phyloP scores from a whole-genome alignment of 2,113 vertebrate species.

The Oncorhynchus clarkii region DNA sequence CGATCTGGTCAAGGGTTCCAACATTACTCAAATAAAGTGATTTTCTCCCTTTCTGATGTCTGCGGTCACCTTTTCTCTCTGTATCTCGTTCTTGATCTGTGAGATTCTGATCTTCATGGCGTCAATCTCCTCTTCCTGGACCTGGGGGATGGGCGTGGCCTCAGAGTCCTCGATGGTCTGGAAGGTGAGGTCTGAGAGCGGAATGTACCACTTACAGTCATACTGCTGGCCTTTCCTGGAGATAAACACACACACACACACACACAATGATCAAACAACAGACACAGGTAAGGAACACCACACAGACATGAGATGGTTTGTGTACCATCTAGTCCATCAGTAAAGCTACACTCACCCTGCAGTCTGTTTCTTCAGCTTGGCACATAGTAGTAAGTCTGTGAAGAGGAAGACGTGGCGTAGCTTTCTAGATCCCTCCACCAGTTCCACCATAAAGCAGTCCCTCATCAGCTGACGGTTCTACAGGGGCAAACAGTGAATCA shows the following conservation, averaged over 20 bases:
- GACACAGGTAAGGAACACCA: not conserved
- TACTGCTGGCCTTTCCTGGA: conserved; percentile 91
- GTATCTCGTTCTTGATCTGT: conserved; percentile 91
- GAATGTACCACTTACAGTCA: conserved; percentile 97
- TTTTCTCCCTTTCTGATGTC: not conserved
- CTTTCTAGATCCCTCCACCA: conserved; percentile 91
- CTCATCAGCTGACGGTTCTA: conserved; percentile 92
- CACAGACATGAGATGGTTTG: not conserved
- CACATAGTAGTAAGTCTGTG: conserved; percentile 90
- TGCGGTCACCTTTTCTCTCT: conserved; percentile 86
- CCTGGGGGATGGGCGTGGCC: conserved; percentile 81
- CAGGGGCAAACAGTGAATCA: conserved; percentile 2
- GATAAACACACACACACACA: not conserved
- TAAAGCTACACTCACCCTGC: conserved; percentile 79
- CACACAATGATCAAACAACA: not conserved
- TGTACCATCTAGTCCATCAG: not conserved
- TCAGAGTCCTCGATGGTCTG: conserved; percentile 89
- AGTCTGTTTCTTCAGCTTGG: conserved; percentile 94
- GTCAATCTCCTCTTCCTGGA: conserved; percentile 92
- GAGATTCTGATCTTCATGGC: conserved; percentile 94
- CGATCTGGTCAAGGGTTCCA: too few species aligned
- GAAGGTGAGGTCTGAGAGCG: conserved; percentile 88
- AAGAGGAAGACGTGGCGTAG: conserved; percentile 95
- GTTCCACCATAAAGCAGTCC: conserved; percentile 96
- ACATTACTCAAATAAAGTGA: not conserved